Evolutionary conservation across 2,113 vertebrate genomes (phyloP), one percentile per base, ranked within the genome.

Genomic region (Neolamprologus toae): DNA sequence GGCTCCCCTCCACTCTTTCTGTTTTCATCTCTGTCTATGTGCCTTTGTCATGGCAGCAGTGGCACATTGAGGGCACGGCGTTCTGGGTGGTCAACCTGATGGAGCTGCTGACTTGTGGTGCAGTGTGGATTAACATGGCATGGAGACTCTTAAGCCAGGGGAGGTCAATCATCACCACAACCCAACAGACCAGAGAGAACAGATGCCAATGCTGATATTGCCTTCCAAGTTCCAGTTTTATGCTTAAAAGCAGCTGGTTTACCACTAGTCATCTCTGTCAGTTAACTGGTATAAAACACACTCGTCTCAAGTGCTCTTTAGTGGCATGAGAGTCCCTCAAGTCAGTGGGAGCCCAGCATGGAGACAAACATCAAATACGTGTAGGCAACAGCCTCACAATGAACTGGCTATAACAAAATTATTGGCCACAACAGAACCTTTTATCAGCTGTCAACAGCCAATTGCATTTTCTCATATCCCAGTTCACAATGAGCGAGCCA

Each of bases 21-120:
- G 51, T 78, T 21, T 31, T 37, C 57, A 35, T 68, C 71, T 82
- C 40, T 37, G 47, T 87, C 90, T 84, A 19, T 81, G 79, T 33
- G 31, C 86, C 85, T 95, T 83, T 84, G 88, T 92, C 88, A 82
- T 84, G 78, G 87, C 80, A 33, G 89, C 85, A 4, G 54, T 90
- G 91, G 89, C 89, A 90, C 90, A 92, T 84, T 94, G 91, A 90
- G 92, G 89, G 28, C 91, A 88, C 63, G 5, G 88, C 61, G 78
- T 93, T 86, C 93, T 54, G 37, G 88, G 83, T 87, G 92, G 88
- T 91, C 89, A 35, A 86, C 84, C 86, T 90, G 91, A 94, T 80
- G 88, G 93, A 92, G 89, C 31, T 19, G 81, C 80, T 81, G 88
- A 91, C 85, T 85, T 54, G 84, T 88, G 57, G 83, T 51, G 51